Evolutionary conservation across 92 coral and sea anemone species (phyloP), one percentile per base, ranked within the genome.

Genomic region (Scolanthus callimorphus): DNA sequence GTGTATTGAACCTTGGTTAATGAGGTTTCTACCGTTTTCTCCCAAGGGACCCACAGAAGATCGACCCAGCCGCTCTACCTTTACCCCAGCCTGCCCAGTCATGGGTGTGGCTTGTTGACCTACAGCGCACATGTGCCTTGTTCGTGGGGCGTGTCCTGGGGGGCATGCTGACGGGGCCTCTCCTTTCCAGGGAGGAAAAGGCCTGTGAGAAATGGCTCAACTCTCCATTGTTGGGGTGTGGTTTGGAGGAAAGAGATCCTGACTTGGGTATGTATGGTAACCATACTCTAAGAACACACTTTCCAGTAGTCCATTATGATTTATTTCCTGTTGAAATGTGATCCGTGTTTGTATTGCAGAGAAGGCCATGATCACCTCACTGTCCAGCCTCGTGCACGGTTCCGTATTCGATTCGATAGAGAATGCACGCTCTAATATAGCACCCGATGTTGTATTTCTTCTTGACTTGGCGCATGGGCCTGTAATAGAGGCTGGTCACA

Each of bases 51-150:
- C 89, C 95, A 39, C 65, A 57, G 59, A 86, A 76, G 78, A 81
- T 81, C 27, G 95, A 86, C 54, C 95, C 89, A 8, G 89, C 89
- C 17, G 85, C 85, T 3, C 62, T 86, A 27, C 88, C 95, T 3
- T 68, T 86, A 15, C 65, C 73, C 20, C 85, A 81, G 62, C 89
- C 89, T n/a, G 89, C 85, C n/a, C 77, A 78, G 58, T 52, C 84
- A 38, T 86, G 95, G 95, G 95, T 84, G 29, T 86, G 95, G 95
- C 21, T 86, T 30, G 79, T 86, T 9, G 95, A 86, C 49, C 78
- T 82, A 3, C 85, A 86, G 60, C 62, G 95, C 41, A 73, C 95
- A 10, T 58, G 87, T 48, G 89, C 89, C 29, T 67, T 86, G 46
- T 56, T 86, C 25, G 82, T 82, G 17, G 95, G 95, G 27, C 95